phyloP scores from a whole-genome alignment of 2,888 invertebrate genomes.

The Craniophora ligustri region DNA sequence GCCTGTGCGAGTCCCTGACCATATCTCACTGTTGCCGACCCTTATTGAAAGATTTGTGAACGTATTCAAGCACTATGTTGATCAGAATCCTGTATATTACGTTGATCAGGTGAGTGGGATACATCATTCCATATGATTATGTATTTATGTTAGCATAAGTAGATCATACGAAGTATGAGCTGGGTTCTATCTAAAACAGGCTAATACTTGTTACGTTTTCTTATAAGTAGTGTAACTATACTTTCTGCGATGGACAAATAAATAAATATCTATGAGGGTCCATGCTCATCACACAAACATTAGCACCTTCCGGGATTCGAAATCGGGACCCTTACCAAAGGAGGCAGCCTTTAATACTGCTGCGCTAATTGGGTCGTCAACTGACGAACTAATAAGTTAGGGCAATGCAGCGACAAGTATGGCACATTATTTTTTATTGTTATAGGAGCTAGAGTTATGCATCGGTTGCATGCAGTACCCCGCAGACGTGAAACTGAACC shows the following conservation, averaged over 20 bases:
- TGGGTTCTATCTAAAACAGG: too few relatives aligned
- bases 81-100: conserved; percentile 90
- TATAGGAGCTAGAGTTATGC: conserved; percentile 93
- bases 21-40: conserved; percentile 89
- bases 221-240: too few relatives aligned
- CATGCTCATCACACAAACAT: too few relatives aligned
- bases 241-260: too few relatives aligned
- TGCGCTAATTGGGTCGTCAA: too few relatives aligned
- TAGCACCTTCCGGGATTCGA: too few relatives aligned
- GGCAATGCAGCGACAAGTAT: too few relatives aligned
- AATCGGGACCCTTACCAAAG: too few relatives aligned
- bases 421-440: neutral
- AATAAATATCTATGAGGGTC: too few relatives aligned
- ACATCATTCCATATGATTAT: neutral
- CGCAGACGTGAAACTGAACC: conserved; percentile 94
- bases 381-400: too few relatives aligned
- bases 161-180: neutral
- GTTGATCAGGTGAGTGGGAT: conserved; percentile 82
- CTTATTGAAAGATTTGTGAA: conserved; percentile 95
- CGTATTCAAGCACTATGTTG: conserved; percentile 93
- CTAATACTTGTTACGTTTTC: neutral
- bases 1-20: conserved; percentile 75
- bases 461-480: conserved; percentile 95
- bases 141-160: too few relatives aligned
- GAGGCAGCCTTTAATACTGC: too few relatives aligned